Conservation (phyloP, 2,113 vertebrate genomes). For the Dasyprocta punctata region DNA sequence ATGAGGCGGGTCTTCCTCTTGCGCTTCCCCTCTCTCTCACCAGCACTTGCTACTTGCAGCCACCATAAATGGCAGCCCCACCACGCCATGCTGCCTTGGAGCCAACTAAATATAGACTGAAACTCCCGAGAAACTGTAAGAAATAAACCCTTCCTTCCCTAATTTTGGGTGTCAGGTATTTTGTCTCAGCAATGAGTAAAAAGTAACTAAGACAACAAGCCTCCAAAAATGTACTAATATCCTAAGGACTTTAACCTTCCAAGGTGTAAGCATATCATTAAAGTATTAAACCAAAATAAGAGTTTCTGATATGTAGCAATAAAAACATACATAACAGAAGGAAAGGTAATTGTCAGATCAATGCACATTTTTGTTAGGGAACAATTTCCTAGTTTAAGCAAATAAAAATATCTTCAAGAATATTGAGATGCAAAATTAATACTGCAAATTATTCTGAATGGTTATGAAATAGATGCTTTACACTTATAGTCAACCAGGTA, state of each 20-base stretch:
- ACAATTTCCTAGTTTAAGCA: neutral
- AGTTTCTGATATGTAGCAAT: neutral
- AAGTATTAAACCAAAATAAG: slow-evolving; percentile 11
- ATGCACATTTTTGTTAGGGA: neutral
- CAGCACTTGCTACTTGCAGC: no score
- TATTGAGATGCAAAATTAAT: neutral
- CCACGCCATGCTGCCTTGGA: no score
- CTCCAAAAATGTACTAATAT: neutral
- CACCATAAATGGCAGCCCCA: no score
- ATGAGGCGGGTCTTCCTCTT: no score
- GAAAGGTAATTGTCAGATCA: neutral
- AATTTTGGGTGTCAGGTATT: no score
- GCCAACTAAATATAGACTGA: no score
- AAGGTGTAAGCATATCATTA: neutral
- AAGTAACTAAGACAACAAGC: no score
- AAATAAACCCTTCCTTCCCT: no score
- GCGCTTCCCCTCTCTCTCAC: no score
- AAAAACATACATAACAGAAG: neutral
- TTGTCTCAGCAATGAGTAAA: no score
- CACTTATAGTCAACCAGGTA: neutral
- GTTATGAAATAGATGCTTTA: slow-evolving; percentile 41
- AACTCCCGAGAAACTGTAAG: no score
- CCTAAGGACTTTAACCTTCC: neutral
- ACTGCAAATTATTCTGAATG: slow-evolving; percentile 1
- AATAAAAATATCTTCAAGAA: neutral